These are phyloP conservation scores for Corythornis cristatus DNA, from an alignment of 2,113 vertebrate genomes.

Conservation along the genomic window DNA sequence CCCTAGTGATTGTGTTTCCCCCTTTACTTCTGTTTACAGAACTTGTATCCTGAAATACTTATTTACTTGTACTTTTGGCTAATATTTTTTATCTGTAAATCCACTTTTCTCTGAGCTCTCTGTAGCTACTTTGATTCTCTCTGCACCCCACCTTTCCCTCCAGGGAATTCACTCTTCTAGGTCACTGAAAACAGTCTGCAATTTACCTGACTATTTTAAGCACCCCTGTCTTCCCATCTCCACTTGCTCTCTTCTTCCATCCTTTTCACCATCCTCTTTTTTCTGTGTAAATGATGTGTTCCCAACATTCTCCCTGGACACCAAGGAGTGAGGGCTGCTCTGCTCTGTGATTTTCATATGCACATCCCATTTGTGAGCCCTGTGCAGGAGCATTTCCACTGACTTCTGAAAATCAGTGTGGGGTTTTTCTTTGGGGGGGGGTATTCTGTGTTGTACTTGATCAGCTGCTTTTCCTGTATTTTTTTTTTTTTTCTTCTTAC, in stretches of 20 bases:
- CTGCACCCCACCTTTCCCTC: neutral
- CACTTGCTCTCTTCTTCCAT: neutral
- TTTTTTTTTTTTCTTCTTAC: neutral
- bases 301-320: neutral
- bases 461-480: neutral
- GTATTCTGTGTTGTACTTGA: neutral
- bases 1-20: neutral
- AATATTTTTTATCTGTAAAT: neutral
- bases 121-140: neutral
- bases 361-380: neutral
- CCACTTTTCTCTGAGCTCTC: neutral
- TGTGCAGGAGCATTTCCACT: neutral
- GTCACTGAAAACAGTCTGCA: neutral
- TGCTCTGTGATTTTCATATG: neutral
- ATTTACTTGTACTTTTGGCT: neutral
- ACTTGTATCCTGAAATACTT: neutral
- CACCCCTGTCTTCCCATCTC: neutral
- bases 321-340: neutral
- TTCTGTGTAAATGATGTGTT: neutral
- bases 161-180: neutral
- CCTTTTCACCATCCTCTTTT: constrained; percentile 4
- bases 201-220: neutral
- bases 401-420: neutral
- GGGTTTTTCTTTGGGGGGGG: rapidly evolving
- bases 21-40: neutral